Evolutionary conservation across 2,888 invertebrate genomes (phyloP).

Genomic region (Leptogaster cylindrica): DNA sequence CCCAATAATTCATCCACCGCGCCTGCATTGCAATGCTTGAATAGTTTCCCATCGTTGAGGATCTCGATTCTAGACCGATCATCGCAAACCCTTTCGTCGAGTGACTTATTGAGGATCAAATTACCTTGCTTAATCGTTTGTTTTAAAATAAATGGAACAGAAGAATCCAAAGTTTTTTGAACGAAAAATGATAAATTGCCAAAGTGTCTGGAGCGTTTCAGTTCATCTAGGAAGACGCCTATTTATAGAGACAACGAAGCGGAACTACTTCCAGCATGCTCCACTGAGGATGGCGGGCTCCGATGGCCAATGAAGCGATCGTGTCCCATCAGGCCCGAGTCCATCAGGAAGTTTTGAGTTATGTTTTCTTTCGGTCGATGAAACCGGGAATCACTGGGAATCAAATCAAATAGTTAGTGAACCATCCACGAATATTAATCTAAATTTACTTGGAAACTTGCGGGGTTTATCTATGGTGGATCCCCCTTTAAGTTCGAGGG

Average conservation of each 20-base stretch:
- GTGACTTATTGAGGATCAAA: constrained; percentile 23
- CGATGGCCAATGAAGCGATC: neutral
- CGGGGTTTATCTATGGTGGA: neutral
- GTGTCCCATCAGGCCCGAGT: constrained; percentile 13
- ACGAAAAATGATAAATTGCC: constrained; percentile 32
- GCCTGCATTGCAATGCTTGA: no score
- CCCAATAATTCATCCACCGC: no score
- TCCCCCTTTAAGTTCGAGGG: neutral
- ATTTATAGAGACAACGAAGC: no score
- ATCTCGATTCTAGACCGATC: no score
- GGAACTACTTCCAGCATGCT: constrained; percentile 2
- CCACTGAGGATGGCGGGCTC: no score
- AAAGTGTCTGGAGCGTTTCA: no score
- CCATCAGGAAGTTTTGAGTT: constrained; percentile 1
- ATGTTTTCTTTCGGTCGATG: no score
- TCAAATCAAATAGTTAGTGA: constrained; percentile 5
- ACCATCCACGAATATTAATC: constrained; percentile 19
- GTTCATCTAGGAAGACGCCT: no score
- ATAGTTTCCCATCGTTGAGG: no score
- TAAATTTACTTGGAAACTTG: neutral
- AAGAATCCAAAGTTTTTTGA: neutral
- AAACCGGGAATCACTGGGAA: neutral
- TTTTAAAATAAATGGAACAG: constrained; percentile 14
- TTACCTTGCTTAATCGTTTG: constrained; percentile 9
- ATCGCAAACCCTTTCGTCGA: neutral